phyloP scores from a whole-genome alignment of 2,888 invertebrate genomes.

The Drosophila nigricruria region DNA sequence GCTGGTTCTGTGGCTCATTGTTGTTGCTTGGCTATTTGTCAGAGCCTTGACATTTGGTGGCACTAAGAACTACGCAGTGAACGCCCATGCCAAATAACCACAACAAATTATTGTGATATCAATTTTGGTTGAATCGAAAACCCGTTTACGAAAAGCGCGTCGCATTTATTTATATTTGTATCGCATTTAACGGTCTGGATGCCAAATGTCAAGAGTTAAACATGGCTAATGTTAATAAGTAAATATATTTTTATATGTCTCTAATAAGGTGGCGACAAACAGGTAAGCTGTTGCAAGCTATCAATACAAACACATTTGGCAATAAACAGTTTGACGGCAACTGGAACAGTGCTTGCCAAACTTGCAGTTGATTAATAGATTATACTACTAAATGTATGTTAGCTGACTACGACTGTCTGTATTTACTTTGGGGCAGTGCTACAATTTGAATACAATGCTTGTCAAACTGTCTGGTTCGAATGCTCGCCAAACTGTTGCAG shows the following conservation, averaged over 20 bases:
- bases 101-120: constrained; percentile 37
- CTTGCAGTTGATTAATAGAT: background rate
- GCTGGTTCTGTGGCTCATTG: background rate
- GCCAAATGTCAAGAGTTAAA: constrained; percentile 69
- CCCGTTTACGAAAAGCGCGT: constrained; percentile 45
- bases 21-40: constrained; percentile 3
- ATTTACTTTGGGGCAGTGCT: background rate
- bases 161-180: constrained; percentile 24
- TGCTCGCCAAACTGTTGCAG: constrained; percentile 8
- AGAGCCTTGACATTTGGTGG: constrained; percentile 65
- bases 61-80: constrained; percentile 30
- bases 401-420: background rate
- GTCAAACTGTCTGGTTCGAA: background rate
- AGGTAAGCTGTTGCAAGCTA: constrained; percentile 29
- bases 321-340: constrained; percentile 24
- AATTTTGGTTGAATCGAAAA: constrained; percentile 41
- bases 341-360: constrained; percentile 7
- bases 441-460: background rate
- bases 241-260: constrained; percentile 45
- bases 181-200: constrained; percentile 30
- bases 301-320: constrained; percentile 24
- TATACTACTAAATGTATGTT: no score
- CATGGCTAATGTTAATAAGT: constrained; percentile 54
- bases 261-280: constrained; percentile 45
- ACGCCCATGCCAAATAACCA: constrained; percentile 49